A percentile compares a stretch with the other conserved stretches of the same genome.
These are phyloP conservation scores for Psammodynastes pulverulentus DNA, from an alignment of 2,113 vertebrate species.

Conservation along the genomic window DNA sequence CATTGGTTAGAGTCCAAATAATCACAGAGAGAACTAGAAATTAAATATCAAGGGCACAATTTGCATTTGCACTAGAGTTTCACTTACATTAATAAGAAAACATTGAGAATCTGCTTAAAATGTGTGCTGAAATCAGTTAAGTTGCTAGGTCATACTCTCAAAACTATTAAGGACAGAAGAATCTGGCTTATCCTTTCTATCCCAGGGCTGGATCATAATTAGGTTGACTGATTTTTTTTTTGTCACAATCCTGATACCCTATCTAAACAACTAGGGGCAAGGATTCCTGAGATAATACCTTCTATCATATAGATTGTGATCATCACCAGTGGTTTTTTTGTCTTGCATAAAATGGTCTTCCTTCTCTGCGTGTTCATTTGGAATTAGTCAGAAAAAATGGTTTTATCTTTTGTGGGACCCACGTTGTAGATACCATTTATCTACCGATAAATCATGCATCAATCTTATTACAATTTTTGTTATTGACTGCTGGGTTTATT, in stretches of 20 bases:
- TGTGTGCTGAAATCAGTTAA: not conserved
- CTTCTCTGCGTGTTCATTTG: not conserved
- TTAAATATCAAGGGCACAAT: not conserved
- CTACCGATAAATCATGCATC: not conserved
- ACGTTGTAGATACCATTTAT: not conserved
- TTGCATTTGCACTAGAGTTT: not conserved
- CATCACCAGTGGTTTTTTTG: not conserved
- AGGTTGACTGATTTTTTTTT: not conserved
- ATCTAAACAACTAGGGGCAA: not conserved
- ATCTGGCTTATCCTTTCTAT: not conserved
- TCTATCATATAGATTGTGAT: not conserved
- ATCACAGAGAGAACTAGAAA: not conserved
- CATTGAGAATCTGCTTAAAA: not conserved
- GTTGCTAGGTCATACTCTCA: not conserved
- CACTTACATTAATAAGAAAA: not conserved
- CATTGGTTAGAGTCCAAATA: conserved; percentile 14
- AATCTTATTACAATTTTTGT: not conserved
- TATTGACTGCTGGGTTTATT: not conserved
- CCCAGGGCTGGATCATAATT: not conserved
- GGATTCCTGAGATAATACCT: not conserved
- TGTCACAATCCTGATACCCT: not conserved
- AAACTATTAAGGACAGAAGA: not conserved
- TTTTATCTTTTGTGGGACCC: not conserved
- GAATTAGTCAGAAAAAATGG: not conserved
- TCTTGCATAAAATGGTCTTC: not conserved